Base-by-base conservation (phyloP, 2,888 invertebrate genomes). In the Prosopocoilus inquinatus region DNA sequence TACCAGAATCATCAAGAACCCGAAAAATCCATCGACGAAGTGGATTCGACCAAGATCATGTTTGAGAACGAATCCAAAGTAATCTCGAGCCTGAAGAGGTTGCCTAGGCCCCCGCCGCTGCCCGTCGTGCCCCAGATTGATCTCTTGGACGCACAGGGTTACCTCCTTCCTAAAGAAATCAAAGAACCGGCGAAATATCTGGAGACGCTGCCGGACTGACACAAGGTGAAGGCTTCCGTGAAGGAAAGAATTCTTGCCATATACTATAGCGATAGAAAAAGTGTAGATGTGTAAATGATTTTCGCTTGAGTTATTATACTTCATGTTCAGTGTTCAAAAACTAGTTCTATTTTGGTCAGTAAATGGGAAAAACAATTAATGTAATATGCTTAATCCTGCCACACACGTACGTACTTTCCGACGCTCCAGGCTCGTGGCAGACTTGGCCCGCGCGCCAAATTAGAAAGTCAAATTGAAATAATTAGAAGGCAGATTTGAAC, bases 71-170 rank as follows among this genome's bases (percentile, higher is more conserved):
- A 69, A 48, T 59, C 56, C 43, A 66, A 66, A 50, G 49, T 58
- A 13, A 59, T 53, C 12, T 49, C 53, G 4, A 57, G 53, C 41
- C 60, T 61, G 20, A 70, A 70, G 47, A 71, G 69, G 51, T 64
- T 82, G 54, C 82, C 82, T 0, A 74, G 81, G 47, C 81, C 82
- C 20, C 85, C 84, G 5, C 79, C 83, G 7, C 81, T 84, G 0
- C 47, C 61, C 38, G 57, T 69, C 45, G 55, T 70, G 5, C 65
- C 70, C 1, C 78, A 82, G 8, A 71, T 76, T 3, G 81, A 82
- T 56, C 69, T 78, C 16, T 79, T 87, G 59, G 88, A 89, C 69
- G 80, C 83, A 0, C 86, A 85, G 16, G 88, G 88, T 9, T 89
- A 89, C 72, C 74, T 89, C 62, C 77, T 87, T 44, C 87, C 89